These are phyloP conservation scores for Drosophila cognata DNA, from an alignment of 2,888 invertebrate species.

Conservation along the genomic window DNA sequence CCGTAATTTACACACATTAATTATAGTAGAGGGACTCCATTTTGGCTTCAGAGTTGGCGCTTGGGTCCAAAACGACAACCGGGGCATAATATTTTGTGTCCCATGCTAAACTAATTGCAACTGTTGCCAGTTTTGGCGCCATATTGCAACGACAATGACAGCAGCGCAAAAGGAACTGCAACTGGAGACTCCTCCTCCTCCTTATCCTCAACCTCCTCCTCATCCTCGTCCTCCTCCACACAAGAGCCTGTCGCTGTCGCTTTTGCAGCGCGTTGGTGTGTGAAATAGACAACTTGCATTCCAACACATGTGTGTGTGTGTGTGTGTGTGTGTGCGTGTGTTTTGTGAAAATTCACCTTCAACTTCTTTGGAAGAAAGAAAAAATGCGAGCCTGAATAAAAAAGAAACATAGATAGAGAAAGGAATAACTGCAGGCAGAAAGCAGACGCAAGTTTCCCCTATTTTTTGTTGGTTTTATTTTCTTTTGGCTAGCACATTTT, in stretches of 20 bases:
- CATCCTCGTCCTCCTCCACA: background rate
- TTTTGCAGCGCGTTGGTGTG: slow-evolving; percentile 71
- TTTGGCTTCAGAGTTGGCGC: background rate
- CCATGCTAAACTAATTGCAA: slow-evolving; percentile 69
- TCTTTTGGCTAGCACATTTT: slow-evolving; percentile 58
- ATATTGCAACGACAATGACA: slow-evolving; percentile 62
- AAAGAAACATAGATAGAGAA: slow-evolving; percentile 9
- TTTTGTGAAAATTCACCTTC: slow-evolving; percentile 31
- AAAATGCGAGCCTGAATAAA: slow-evolving; percentile 26
- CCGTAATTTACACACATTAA: slow-evolving; percentile 68
- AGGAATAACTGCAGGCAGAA: slow-evolving; percentile 32
- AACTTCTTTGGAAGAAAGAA: slow-evolving; percentile 49
- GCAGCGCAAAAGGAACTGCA: slow-evolving; percentile 17
- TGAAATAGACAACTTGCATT: slow-evolving; percentile 76
- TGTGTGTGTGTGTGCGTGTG: slow-evolving; percentile 27
- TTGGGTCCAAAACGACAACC: slow-evolving; percentile 13
- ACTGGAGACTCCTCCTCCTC: slow-evolving; percentile 1
- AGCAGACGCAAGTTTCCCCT: slow-evolving; percentile 45
- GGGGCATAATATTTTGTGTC: slow-evolving; percentile 57
- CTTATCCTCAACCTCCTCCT: background rate
- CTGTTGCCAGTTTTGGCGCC: slow-evolving; percentile 58
- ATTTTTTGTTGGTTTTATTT: background rate
- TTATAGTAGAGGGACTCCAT: slow-evolving; percentile 45
- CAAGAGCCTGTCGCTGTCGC: slow-evolving; percentile 45
- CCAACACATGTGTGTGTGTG: slow-evolving; percentile 28